Evolutionary conservation across 2,113 vertebrate genomes (phyloP).

Genomic region (Salvelinus alpinus): DNA sequence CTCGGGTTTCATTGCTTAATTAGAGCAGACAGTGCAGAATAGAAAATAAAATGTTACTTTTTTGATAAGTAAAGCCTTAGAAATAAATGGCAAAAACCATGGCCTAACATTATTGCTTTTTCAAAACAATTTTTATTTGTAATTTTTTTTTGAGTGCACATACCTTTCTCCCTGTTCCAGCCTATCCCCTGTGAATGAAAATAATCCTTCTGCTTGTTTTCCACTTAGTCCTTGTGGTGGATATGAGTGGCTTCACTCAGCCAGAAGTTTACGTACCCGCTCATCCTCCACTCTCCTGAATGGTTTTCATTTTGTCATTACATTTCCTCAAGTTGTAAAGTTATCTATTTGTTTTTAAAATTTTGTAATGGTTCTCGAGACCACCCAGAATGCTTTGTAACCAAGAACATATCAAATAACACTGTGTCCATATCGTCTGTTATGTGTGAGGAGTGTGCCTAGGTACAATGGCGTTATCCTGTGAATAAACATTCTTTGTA

Average conservation of each 20-base stretch:
- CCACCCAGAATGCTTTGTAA: constrained; percentile 55
- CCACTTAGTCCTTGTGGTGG: neutral
- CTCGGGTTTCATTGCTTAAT: no score
- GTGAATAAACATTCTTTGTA: constrained; percentile 40
- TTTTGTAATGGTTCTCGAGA: constrained; percentile 34
- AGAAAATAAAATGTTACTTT: constrained; percentile 38
- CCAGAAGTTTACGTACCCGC: constrained; percentile 37
- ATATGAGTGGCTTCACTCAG: constrained; percentile 4
- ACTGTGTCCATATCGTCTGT: constrained; percentile 38
- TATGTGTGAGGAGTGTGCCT: constrained; percentile 59
- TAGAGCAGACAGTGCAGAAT: constrained; percentile 53
- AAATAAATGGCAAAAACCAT: constrained; percentile 18
- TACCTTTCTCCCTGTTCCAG: neutral
- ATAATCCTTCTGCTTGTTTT: neutral
- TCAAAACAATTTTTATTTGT: constrained; percentile 28
- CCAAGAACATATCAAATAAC: constrained; percentile 48
- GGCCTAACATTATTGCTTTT: constrained; percentile 38
- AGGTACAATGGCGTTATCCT: constrained; percentile 65
- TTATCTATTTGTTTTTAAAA: constrained; percentile 26
- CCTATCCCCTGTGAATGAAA: neutral
- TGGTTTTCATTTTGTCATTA: neutral
- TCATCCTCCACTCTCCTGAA: constrained; percentile 5
- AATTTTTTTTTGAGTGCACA: neutral
- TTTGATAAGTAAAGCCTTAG: constrained; percentile 61
- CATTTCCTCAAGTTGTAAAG: neutral